Conservation (phyloP, 2,113 vertebrate species). For the Charadrius vociferus region DNA sequence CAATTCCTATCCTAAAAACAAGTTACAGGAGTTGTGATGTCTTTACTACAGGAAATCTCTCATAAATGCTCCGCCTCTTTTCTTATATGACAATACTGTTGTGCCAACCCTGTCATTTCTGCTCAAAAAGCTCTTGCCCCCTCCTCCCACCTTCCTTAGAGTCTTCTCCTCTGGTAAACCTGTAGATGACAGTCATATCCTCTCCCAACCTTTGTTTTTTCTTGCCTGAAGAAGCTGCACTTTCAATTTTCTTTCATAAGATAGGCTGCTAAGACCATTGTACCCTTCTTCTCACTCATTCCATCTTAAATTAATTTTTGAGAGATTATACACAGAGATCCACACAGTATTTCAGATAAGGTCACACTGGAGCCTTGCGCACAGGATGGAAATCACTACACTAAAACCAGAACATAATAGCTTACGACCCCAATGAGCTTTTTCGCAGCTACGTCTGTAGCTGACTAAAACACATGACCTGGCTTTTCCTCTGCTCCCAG, state of each 20-base stretch:
- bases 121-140: not conserved
- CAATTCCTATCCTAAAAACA: not conserved
- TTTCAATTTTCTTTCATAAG: not conserved
- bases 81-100: not conserved
- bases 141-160: not conserved
- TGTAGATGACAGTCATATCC: not conserved
- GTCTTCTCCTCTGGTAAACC: not conserved
- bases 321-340: not conserved
- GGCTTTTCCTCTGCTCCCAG: not conserved
- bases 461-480: not conserved
- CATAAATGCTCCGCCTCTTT: not conserved
- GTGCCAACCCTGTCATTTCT: not conserved
- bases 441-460: not conserved
- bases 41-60: not conserved
- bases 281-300: not conserved
- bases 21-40: not conserved
- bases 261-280: not conserved
- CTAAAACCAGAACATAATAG: not conserved
- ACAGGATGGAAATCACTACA: not conserved
- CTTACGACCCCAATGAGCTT: not conserved
- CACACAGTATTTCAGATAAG: not conserved
- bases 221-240: rapidly evolving
- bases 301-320: not conserved
- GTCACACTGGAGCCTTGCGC: not conserved
- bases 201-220: not conserved